Evolutionary conservation across 2,888 invertebrate species (phyloP).

Genomic region (Agrochola lota): DNA sequence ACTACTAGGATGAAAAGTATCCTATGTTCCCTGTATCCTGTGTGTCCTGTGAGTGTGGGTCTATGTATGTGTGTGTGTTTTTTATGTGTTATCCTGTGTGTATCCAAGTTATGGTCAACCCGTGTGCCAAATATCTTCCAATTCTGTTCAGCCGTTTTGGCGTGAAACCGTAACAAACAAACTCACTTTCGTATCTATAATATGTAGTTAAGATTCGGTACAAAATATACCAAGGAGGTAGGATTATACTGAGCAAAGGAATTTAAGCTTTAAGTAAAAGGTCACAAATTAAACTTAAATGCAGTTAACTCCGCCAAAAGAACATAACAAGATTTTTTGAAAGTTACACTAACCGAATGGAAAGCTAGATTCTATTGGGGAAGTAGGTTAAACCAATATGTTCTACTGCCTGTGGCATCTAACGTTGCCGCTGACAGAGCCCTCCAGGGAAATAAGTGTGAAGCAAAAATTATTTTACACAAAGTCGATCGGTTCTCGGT

Average conservation of each 20-base stretch:
- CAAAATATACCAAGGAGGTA: background rate
- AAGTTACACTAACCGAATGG: background rate
- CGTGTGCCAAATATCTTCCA: too few relatives aligned
- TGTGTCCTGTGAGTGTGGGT: too few relatives aligned
- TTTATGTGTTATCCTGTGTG: too few relatives aligned
- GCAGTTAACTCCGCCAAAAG: background rate
- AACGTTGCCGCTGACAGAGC: constrained; percentile 36
- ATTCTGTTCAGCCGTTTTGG: too few relatives aligned
- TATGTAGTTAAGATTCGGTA: background rate
- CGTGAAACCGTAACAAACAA: too few relatives aligned
- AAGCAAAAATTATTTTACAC: constrained; percentile 52
- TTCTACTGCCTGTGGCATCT: constrained; percentile 29
- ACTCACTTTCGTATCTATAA: too few relatives aligned
- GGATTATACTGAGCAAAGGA: background rate
- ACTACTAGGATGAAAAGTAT: too few relatives aligned
- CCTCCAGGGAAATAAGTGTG: constrained; percentile 55
- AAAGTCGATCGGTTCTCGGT: constrained; percentile 25
- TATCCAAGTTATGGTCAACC: too few relatives aligned
- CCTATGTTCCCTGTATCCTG: too few relatives aligned
- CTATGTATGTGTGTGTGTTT: too few relatives aligned
- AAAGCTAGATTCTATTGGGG: constrained; percentile 12
- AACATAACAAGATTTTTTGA: background rate
- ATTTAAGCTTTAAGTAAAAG: background rate
- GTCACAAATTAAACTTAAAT: background rate
- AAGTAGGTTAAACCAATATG: constrained; percentile 40